Evolutionary conservation across 53 echinoderm and acorn worm genomes (phyloP), one percentile per base, ranked within the genome.

Genomic region (Henricia sp.): DNA sequence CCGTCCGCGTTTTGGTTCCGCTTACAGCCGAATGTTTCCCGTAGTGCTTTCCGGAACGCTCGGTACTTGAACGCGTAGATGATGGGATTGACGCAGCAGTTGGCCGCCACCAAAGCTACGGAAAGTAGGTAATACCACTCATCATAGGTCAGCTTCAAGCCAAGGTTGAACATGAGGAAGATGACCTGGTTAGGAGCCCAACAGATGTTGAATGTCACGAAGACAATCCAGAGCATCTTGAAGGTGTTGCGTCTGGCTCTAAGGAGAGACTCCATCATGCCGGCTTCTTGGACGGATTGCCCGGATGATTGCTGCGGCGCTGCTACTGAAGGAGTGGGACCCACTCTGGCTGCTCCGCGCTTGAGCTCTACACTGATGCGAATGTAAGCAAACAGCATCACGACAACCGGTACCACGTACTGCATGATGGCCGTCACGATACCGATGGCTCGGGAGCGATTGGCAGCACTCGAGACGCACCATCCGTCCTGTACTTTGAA

Each of bases 51-150:
- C 13, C 83, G 82, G 60, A 88, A 88, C 62, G 72, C 72, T 3
- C 74, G 72, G 40, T 88, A 88, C 50, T 88, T 88, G 54, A 88
- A 66, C 6, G 83, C 72, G 39, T 88, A 88, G 21, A 88, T 83
- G 23, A 88, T 52, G 13, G 89, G 89, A 52, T 88, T 88, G 14
- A 67, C 64, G 38, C 83, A 72, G 23, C 58, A 72, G 16, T 88
- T 88, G 0, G 63, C 37, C 35, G 64, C 82, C 29, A 82, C 82
- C 88, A 88, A 63, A 23, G 72, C 56, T 1, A 88, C 83, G 8
- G 88, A 64, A 3, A 70, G 64, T 4, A 72, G 63, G 35, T 73
- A 85, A 9, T 48, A 48, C 65, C 64, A 60, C 17, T 65, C 66
- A 16, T 73, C 35, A 37, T 62, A 72, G 23, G 50, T 37, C 1